phyloP scores from a whole-genome alignment of 2,797 vertebrate genomes.

The Mormyrus proboscirostris region DNA sequence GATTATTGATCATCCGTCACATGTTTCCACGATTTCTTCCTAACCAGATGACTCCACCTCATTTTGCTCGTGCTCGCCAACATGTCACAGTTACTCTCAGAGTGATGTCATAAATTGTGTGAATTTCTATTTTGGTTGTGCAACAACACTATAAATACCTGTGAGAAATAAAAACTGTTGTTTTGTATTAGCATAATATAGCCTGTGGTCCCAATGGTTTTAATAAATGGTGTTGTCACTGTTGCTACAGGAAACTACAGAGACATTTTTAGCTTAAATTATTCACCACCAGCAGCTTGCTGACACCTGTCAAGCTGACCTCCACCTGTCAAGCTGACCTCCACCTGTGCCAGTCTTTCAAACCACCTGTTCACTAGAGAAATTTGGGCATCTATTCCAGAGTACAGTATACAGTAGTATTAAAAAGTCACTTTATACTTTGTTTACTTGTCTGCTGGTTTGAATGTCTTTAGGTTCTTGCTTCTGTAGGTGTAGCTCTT shows the following conservation, averaged over 20 bases:
- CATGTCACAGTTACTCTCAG: not conserved
- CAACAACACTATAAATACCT: not conserved
- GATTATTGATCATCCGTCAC: not conserved
- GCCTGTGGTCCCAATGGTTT: not conserved
- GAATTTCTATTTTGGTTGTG: not conserved
- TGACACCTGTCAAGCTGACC: not conserved
- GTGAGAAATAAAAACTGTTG: not conserved
- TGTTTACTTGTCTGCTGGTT: not conserved
- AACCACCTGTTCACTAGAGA: constrained; percentile 6
- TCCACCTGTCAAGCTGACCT: not conserved
- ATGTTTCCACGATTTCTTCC: not conserved
- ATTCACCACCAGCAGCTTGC: not conserved
- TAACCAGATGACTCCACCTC: not conserved
- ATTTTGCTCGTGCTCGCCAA: not conserved
- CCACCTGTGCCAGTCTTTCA: not conserved
- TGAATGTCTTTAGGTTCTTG: not conserved
- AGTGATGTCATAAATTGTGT: not conserved
- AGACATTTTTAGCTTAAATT: not conserved
- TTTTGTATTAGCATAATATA: not conserved
- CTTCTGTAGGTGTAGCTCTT: not conserved
- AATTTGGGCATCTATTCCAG: not conserved
- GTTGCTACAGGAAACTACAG: not conserved
- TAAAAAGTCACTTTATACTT: not conserved
- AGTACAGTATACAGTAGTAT: not conserved
- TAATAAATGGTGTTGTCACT: not conserved